phyloP scores from a whole-genome alignment of 2,888 invertebrate species.

The Ochropleura leucogaster region DNA sequence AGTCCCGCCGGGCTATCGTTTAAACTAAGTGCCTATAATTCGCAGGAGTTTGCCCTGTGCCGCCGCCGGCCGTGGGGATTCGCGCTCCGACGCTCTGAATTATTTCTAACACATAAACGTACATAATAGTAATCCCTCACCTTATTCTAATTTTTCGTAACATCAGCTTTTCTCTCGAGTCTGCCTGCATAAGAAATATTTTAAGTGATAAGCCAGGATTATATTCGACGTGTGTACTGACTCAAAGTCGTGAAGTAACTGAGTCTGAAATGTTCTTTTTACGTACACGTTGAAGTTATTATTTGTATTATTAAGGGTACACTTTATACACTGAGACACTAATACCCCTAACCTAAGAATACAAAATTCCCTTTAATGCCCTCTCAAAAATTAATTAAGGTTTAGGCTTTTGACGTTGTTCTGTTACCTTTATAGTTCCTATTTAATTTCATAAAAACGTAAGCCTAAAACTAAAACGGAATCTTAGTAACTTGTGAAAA shows the following conservation, averaged over 20 bases:
- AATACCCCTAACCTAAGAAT: not conserved
- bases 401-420: not conserved
- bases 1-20: slow-evolving; percentile 84
- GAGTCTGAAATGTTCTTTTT: not conserved
- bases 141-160: slow-evolving; percentile 45
- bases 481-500: slow-evolving; percentile 50
- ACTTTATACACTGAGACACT: not conserved
- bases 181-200: slow-evolving; percentile 12
- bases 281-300: not conserved
- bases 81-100: slow-evolving; percentile 80
- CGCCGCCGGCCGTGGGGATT: slow-evolving; percentile 78
- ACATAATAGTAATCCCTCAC: slow-evolving; percentile 50
- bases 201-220: slow-evolving; percentile 16
- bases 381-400: not conserved
- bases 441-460: slow-evolving; percentile 42
- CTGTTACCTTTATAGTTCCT: slow-evolving; percentile 15
- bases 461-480: slow-evolving; percentile 26
- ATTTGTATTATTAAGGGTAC: not conserved
- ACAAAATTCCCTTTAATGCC: not conserved
- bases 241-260: not conserved
- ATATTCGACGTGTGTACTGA: slow-evolving; percentile 11
- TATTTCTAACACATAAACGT: slow-evolving; percentile 76
- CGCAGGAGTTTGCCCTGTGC: slow-evolving; percentile 85
- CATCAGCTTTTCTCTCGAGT: not conserved
- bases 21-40: slow-evolving; percentile 89